Conservation (phyloP, 2,113 vertebrate species). For the Neotoma lepida region DNA sequence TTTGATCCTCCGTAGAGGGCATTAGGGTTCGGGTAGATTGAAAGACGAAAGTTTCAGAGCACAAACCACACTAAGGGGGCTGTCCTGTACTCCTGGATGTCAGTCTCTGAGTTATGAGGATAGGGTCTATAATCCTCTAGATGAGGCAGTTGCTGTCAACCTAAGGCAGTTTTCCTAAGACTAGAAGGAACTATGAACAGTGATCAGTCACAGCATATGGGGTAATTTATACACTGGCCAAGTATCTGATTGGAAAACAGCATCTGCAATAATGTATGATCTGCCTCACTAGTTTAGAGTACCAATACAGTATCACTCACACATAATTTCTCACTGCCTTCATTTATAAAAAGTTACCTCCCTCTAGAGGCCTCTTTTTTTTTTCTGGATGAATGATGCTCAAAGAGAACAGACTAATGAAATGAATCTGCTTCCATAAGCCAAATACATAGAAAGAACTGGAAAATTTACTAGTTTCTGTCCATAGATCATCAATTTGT, state of each 20-base stretch:
- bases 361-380: not conserved
- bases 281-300: not conserved
- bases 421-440: not conserved
- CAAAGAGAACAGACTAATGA: not conserved
- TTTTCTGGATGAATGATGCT: not conserved
- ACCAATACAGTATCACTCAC: not conserved
- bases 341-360: slow-evolving; percentile 11
- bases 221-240: not conserved
- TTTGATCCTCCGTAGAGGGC: not conserved
- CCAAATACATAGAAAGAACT: not conserved
- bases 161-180: not conserved
- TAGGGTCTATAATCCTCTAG: not conserved
- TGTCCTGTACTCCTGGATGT: not conserved
- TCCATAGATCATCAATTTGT: not conserved
- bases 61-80: not conserved
- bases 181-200: not conserved
- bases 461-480: not conserved
- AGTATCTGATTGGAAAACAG: not conserved
- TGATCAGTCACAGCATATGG: not conserved
- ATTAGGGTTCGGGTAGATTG: rapidly evolving
- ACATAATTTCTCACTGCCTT: not conserved
- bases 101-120: not conserved
- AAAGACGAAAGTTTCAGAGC: not conserved
- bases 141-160: not conserved
- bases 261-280: not conserved